phyloP scores from a whole-genome alignment of 2,797 vertebrate genomes.

The Psittacula derbiana region DNA sequence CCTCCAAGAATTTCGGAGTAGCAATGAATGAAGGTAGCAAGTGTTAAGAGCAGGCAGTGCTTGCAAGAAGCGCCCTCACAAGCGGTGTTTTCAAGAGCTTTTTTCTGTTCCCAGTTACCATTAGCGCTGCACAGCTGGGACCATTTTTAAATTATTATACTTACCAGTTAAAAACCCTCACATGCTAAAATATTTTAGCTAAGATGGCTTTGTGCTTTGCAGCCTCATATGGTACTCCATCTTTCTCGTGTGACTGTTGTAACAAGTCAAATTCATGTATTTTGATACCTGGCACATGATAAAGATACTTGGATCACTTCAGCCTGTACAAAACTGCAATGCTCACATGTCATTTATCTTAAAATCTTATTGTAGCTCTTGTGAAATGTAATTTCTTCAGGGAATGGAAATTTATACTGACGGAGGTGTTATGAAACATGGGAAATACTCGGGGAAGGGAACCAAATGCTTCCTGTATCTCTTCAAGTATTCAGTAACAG shows the following conservation, averaged over 20 bases:
- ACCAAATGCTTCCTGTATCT: not conserved
- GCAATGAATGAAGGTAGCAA: not conserved
- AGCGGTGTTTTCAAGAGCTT: not conserved
- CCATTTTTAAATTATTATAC: not conserved
- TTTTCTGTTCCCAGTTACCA: not conserved
- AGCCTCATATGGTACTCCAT: not conserved
- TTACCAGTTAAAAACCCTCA: not conserved
- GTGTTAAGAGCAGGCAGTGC: not conserved
- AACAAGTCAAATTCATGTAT: slow-evolving; percentile 37
- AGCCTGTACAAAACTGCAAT: not conserved
- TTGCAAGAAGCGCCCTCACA: not conserved
- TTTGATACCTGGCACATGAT: not conserved
- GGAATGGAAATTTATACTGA: slow-evolving; percentile 39
- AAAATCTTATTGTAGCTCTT: slow-evolving; percentile 36
- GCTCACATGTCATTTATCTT: slow-evolving; percentile 41
- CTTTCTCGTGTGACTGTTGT: not conserved
- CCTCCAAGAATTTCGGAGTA: not conserved
- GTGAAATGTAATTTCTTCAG: slow-evolving; percentile 32
- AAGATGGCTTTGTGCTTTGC: not conserved
- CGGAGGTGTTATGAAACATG: slow-evolving; percentile 46
- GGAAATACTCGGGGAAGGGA: not conserved
- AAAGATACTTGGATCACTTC: slow-evolving; percentile 14
- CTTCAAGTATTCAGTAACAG: not conserved
- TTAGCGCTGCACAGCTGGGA: not conserved
- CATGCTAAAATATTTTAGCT: not conserved